Percentiles rank a stretch among this genome's conserved stretches.
Conservation (phyloP, 2,113 vertebrate species). For the Ailurus styani region DNA sequence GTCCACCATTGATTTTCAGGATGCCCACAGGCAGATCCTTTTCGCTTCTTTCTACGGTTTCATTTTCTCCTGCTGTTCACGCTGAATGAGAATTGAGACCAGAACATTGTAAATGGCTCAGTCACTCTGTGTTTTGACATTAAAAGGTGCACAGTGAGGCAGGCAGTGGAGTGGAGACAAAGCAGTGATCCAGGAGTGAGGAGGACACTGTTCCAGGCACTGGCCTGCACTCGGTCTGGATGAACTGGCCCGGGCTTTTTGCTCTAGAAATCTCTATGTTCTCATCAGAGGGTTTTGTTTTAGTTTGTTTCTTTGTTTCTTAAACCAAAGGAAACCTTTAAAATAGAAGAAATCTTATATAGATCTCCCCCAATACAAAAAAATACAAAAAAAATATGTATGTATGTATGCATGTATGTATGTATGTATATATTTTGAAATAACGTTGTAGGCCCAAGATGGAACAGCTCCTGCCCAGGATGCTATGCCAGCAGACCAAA, state of each 20-base stretch:
- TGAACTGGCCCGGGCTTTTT: neutral
- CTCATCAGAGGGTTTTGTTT: neutral
- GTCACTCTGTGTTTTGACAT: neutral
- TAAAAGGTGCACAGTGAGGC: neutral
- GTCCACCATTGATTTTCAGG: neutral
- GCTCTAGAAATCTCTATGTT: neutral
- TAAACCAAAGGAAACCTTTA: neutral
- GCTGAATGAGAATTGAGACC: neutral
- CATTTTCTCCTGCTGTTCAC: slow-evolving; percentile 24
- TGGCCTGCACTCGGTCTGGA: neutral
- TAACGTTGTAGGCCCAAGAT: neutral
- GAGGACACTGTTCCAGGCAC: neutral
- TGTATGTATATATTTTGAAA: neutral
- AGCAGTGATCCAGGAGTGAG: neutral
- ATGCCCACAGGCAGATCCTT: neutral
- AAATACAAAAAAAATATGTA: neutral
- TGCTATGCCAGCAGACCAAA: neutral
- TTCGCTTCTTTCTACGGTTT: neutral
- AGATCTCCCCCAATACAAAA: neutral
- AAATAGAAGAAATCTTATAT: neutral
- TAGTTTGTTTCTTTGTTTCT: neutral
- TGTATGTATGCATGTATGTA: neutral
- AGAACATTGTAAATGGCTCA: neutral
- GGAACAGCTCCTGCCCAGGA: neutral
- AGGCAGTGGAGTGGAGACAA: neutral